Evolutionary conservation across 1,140 invertebrate species (phyloP).

Genomic region (Eufriesea mexicana): DNA sequence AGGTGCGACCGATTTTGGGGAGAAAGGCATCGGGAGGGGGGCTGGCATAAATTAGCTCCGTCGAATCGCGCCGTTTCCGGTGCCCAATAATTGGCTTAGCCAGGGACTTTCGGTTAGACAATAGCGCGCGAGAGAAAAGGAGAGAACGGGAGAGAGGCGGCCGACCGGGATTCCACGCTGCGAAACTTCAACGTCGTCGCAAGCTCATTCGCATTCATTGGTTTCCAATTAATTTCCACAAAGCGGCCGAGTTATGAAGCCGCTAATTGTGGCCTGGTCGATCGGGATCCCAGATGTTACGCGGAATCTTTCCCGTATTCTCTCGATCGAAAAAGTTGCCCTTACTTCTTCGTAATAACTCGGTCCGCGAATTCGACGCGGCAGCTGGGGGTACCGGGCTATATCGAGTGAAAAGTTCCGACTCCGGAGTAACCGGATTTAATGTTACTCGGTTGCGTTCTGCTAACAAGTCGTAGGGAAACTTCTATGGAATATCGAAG

Average conservation of each 20-base stretch:
- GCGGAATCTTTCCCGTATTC: slow-evolving; percentile 15
- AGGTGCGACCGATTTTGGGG: slow-evolving; percentile 36
- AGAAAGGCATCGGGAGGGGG: slow-evolving; percentile 37
- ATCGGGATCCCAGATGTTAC: slow-evolving; percentile 31
- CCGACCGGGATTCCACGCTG: slow-evolving; percentile 61
- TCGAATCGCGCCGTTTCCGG: slow-evolving; percentile 71
- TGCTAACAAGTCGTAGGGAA: background rate
- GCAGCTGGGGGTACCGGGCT: slow-evolving; percentile 50
- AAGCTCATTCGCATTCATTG: slow-evolving; percentile 79
- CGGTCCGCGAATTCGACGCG: slow-evolving; percentile 10
- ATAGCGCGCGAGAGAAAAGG: slow-evolving; percentile 34
- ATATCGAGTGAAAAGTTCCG: slow-evolving; percentile 42
- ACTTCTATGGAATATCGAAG: background rate
- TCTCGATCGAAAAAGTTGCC: slow-evolving; percentile 41
- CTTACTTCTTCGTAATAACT: slow-evolving; percentile 42
- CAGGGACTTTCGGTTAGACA: slow-evolving; percentile 51
- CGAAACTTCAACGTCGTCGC: slow-evolving; percentile 71
- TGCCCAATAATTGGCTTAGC: slow-evolving; percentile 78
- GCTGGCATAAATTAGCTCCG: slow-evolving; percentile 74
- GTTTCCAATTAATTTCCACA: slow-evolving; percentile 79
- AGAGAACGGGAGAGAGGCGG: background rate
- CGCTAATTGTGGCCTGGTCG: slow-evolving; percentile 72
- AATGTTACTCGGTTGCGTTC: background rate
- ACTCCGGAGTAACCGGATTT: slow-evolving; percentile 29
- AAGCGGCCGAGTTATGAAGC: slow-evolving; percentile 76